Base-by-base conservation (phyloP, 2,888 invertebrate species). In the Troides aeacus region DNA sequence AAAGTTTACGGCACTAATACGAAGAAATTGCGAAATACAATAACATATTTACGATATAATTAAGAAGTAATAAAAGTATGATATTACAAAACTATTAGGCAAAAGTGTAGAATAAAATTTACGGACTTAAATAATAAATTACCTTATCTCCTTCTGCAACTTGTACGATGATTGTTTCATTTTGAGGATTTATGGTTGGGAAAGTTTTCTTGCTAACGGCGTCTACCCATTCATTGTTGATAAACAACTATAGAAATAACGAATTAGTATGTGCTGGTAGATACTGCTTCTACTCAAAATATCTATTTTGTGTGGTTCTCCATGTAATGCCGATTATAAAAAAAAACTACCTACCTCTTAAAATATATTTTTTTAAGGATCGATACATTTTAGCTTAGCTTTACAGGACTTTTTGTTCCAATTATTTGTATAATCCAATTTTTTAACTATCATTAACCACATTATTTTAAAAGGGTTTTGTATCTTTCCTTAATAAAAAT, bases 131-230 rank as follows among this genome's bases (percentile, higher is more conserved):
- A 58, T 15, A 23, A 23, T 58, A 58, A 3, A 69, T 83, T 90
- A 96, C 96, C 94, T 96, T 96, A 83, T 96, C 96, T 63, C 95
- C 98, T 92, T 97, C 97, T 62, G 97, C 94, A 17, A 98, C 94
- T 78, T 96, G 93, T 21, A 93, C 86, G 72, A 98, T 96, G 74
- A 95, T 94, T 76, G 94, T 92, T 68, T 95, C 97, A 77, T 94
- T 96, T 30, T 95, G 92, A 36, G 98, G 98, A 84, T 98, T 98
- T 73, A 96, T 84, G 0, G 97, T 96, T 17, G 95, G 89, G 85
- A 98, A 99, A 0, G 95, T 97, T 85, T 97, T 97, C 64, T 96
- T 96, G 79, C 96, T 96, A 10, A 93, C 94, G 0, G 98, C 94
- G 81, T 97, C 95, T 66, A 96, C 95, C 86, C 96, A 96, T 81